phyloP scores from a whole-genome alignment of 92 coral and sea anemone genomes.

The Phenganax marumi region DNA sequence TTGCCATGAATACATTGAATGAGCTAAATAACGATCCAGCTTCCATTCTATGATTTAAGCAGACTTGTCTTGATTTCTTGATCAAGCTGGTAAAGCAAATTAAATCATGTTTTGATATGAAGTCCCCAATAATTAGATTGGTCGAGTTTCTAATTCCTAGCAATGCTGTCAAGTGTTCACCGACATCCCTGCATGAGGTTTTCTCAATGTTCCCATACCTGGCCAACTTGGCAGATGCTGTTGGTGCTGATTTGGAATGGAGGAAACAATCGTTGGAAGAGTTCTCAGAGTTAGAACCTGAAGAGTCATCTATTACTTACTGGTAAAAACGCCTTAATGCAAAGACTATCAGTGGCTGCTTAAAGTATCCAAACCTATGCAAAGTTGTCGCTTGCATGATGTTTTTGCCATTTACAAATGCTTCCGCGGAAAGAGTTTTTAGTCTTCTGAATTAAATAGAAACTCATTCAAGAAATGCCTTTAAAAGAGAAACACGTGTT shows the following conservation, averaged over 20 bases:
- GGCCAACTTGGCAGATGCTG: neutral
- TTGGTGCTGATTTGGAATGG: neutral
- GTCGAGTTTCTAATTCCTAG: conserved; percentile 6
- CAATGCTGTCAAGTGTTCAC: neutral
- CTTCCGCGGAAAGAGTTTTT: neutral
- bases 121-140: neutral
- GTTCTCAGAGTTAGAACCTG: neutral
- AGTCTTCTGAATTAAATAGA: neutral
- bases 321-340: too few species aligned
- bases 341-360: too few species aligned
- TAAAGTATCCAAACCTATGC: too few species aligned
- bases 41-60: neutral
- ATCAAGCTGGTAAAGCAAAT: neutral
- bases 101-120: too few species aligned
- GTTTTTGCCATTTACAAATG: neutral
- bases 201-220: neutral
- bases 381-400: too few species aligned
- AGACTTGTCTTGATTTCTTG: conserved; percentile 9
- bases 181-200: neutral
- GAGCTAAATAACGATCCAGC: neutral
- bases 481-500: neutral
- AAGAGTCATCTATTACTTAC: too few species aligned
- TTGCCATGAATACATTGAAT: neutral
- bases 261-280: conserved; percentile 1
- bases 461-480: neutral